Base-by-base conservation (phyloP, 2,888 invertebrate species). In the Chromoteleia sp. region DNA sequence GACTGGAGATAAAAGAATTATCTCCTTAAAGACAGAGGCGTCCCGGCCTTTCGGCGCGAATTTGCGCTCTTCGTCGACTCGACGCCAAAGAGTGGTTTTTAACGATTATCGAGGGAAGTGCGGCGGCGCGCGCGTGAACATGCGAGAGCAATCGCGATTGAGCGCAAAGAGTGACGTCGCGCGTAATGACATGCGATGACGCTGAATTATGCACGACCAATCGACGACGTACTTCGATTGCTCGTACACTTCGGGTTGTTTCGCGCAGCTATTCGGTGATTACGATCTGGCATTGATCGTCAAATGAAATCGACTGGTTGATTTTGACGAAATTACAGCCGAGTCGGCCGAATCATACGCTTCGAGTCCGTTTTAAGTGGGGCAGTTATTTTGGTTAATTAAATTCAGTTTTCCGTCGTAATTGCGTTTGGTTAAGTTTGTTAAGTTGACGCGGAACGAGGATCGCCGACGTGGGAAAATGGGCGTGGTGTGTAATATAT, bases 391-490 rank as follows among this genome's bases (percentile, higher is more conserved):
- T 74, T 74, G 63, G 54, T 63, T 74, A 74, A 74, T 74, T 43
- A 63, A 63, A 74, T 74, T 63, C 63, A 74, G 63, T 63, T 63
- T 74, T 54, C 36, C 41, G 33, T 39, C 19, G 43, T 63, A 73
- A 73, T 63, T 63, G 50, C 63, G 45, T 54, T 61, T 63, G 56
- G 45, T 56, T 74, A 63, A 74, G 74, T 74, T 63, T 74, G 63
- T 74, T 54, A 52, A 41, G 54, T 56, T 45, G 56, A 10, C 43
- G 15, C 30, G 52, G 33, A 4, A 71, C 10, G 50, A 36, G 48
- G 10, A 36, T 39, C n/a, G 59, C 39, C 25, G 15, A 41, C 56
- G 41, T 48, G 36, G 12, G 52, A 25, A 33, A 43, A 33, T 29
- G 15, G 19, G 39, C 48, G 39, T 10, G 7, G 33, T 17, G 12